Percentiles rank a stretch among this genome's conserved stretches.
Conservation (phyloP, 2,113 vertebrate species). For the Ailurus styani region DNA sequence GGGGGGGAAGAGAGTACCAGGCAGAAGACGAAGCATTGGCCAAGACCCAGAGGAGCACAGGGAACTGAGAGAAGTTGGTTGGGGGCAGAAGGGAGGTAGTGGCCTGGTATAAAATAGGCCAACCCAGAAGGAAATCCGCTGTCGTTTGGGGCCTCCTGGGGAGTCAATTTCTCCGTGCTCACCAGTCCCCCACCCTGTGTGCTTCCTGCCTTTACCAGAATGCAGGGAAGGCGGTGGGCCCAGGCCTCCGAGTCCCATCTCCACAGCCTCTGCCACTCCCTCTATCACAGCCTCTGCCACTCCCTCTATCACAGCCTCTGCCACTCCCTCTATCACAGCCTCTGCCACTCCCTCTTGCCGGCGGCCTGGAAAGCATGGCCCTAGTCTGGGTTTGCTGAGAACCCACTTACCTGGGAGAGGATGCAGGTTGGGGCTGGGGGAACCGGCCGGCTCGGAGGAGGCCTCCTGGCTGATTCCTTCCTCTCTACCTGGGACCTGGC, state of each 20-base stretch:
- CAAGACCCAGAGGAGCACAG: rapidly evolving
- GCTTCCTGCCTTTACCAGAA: background rate
- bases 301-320: background rate
- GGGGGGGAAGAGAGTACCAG: background rate
- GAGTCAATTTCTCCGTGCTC: background rate
- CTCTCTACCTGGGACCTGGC: rapidly evolving
- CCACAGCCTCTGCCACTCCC: background rate
- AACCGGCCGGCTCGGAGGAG: constrained; percentile 81
- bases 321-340: background rate
- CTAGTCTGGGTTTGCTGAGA: background rate
- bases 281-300: background rate
- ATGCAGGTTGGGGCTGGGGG: constrained; percentile 80
- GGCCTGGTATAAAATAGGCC: background rate
- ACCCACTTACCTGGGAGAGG: constrained; percentile 72
- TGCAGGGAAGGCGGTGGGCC: background rate
- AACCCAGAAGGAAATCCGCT: background rate
- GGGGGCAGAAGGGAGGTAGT: background rate
- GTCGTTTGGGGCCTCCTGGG: background rate
- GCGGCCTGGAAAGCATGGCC: background rate
- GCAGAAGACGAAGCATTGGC: background rate
- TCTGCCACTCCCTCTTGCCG: background rate
- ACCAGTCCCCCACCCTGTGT: background rate
- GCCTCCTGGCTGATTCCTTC: constrained; percentile 61
- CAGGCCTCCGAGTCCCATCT: background rate
- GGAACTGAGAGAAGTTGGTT: background rate